Percentiles rank a stretch among this genome's conserved stretches.
phyloP scores from a whole-genome alignment of 2,113 vertebrate genomes.

The Ia io region DNA sequence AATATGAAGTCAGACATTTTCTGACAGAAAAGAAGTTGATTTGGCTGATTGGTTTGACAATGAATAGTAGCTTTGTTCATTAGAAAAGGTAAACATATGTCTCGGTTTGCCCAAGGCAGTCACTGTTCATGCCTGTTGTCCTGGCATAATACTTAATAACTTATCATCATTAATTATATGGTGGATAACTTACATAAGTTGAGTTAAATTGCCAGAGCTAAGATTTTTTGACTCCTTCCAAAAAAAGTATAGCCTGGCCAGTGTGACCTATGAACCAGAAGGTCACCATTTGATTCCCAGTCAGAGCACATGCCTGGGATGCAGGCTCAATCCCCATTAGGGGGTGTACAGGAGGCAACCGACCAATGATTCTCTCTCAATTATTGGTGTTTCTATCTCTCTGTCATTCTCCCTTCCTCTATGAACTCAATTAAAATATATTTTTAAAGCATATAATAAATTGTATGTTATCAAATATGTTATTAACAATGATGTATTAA shows the following conservation, averaged over 20 bases:
- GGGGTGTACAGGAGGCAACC: too few species aligned
- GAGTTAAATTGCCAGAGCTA: not conserved
- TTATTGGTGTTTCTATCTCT: too few species aligned
- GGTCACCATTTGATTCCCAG: too few species aligned
- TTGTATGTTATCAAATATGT: not conserved
- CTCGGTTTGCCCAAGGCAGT: not conserved
- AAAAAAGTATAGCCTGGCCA: not conserved
- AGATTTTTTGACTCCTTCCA: not conserved
- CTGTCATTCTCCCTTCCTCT: too few species aligned
- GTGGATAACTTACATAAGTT: not conserved
- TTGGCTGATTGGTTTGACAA: slow-evolving; percentile 35
- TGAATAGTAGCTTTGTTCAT: slow-evolving; percentile 11
- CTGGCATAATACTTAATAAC: not conserved
- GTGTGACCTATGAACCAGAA: too few species aligned
- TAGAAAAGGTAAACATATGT: slow-evolving; percentile 4
- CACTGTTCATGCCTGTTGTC: not conserved
- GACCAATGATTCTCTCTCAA: too few species aligned
- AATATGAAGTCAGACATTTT: slow-evolving; percentile 59
- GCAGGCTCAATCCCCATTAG: too few species aligned
- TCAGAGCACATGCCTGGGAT: too few species aligned
- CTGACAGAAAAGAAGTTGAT: slow-evolving; percentile 49
- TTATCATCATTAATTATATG: not conserved
- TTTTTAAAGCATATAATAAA: not conserved
- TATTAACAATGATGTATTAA: not conserved
- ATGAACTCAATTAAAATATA: too few species aligned